These are phyloP conservation scores for Netelia fuscicornis DNA, from an alignment of 2,888 invertebrate genomes.

Conservation along the genomic window DNA sequence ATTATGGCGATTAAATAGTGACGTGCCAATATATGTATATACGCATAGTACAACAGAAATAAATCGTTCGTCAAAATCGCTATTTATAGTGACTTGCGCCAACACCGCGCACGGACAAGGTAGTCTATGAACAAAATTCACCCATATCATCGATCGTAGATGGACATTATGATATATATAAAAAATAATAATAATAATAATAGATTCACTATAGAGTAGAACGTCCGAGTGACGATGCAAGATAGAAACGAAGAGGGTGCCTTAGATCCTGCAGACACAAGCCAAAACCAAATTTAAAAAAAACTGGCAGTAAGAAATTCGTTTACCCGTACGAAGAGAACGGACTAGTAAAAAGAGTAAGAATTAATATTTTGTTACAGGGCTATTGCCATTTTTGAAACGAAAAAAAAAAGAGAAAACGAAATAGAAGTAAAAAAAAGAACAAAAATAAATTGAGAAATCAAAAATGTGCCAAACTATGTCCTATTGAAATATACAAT, in stretches of 20 bases:
- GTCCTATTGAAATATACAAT: neutral
- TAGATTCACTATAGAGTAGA: conserved; percentile 64
- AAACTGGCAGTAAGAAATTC: conserved; percentile 56
- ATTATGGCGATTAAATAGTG: conserved; percentile 47
- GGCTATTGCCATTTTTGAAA: neutral
- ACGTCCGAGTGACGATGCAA: conserved; percentile 81
- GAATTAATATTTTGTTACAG: conserved; percentile 29
- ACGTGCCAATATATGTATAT: conserved; percentile 36
- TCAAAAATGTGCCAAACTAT: neutral
- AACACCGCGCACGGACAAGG: conserved; percentile 5
- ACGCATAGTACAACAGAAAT: conserved; percentile 47
- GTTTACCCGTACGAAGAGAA: conserved; percentile 42
- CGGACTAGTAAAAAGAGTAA: conserved; percentile 52
- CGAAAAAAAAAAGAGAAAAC: neutral
- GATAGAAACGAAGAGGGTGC: conserved; percentile 80
- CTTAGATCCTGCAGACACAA: conserved; percentile 73
- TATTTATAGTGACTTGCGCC: neutral
- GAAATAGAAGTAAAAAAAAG: neutral
- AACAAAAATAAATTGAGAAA: neutral
- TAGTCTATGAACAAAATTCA: conserved; percentile 26
- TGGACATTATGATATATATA: conserved; percentile 26
- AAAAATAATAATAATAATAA: conserved; percentile 1
- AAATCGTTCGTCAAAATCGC: conserved; percentile 17
- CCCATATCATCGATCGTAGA: conserved; percentile 22
- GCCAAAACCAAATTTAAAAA: conserved; percentile 74